Percentiles rank a stretch among this genome's conserved stretches.
These are phyloP conservation scores for Aldrovandia affinis DNA, from an alignment of 2,797 vertebrate species.

Conservation along the genomic window DNA sequence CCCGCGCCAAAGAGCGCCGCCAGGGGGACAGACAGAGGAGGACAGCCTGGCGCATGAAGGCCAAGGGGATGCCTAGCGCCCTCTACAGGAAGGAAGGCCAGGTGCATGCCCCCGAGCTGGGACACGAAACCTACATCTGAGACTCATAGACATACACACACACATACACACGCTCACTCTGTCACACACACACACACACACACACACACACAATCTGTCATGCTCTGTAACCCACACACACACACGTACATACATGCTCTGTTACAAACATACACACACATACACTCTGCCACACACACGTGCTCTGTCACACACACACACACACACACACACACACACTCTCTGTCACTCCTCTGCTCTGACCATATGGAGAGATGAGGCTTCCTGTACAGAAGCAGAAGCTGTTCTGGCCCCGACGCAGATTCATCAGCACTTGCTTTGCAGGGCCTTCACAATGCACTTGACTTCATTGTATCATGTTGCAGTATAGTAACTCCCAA, in stretches of 20 bases:
- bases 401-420: neutral
- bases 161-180: neutral
- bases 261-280: neutral
- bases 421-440: neutral
- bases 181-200: neutral
- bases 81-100: constrained; percentile 62
- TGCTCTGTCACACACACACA: too few species aligned
- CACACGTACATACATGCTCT: neutral
- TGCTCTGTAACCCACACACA: neutral
- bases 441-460: neutral
- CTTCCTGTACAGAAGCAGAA: neutral
- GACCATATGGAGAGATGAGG: neutral
- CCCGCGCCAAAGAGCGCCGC: constrained; percentile 27
- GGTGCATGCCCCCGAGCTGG: constrained; percentile 68
- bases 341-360: neutral
- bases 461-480: neutral
- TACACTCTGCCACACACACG: neutral
- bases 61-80: constrained; percentile 60
- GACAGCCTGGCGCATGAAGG: constrained; percentile 67
- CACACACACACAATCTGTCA: neutral
- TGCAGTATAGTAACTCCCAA: neutral
- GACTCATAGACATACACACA: neutral
- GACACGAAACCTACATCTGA: constrained; percentile 66
- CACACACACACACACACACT: neutral
- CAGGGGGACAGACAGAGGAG: constrained; percentile 51